These are phyloP conservation scores for Sternotherus odoratus DNA, from an alignment of 2,797 vertebrate genomes.

Conservation along the genomic window DNA sequence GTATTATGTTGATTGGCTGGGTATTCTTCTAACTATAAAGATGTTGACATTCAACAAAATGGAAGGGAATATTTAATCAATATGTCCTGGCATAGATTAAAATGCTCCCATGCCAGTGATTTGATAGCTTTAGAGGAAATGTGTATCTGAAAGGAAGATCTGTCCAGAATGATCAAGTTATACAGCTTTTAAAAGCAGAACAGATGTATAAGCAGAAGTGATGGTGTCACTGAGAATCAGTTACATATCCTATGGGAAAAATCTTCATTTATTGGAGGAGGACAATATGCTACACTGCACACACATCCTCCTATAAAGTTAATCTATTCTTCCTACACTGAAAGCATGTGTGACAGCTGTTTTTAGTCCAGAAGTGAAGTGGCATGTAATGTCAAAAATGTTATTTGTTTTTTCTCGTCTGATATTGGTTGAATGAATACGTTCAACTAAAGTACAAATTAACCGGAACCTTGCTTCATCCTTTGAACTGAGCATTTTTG, in stretches of 20 bases:
- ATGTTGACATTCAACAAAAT: not conserved
- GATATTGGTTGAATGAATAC: not conserved
- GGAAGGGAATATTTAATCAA: constrained; percentile 62
- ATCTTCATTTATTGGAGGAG: constrained; percentile 85
- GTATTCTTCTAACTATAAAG: constrained; percentile 16
- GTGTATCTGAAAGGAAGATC: constrained; percentile 73
- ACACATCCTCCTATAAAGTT: constrained; percentile 44
- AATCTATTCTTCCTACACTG: constrained; percentile 62
- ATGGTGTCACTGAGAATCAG: constrained; percentile 77
- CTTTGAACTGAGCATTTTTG: not conserved
- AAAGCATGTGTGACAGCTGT: constrained; percentile 65
- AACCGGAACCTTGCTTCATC: not conserved
- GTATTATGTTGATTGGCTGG: rapidly evolving
- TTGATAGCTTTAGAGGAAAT: constrained; percentile 72
- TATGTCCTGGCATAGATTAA: constrained; percentile 68
- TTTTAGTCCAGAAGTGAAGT: constrained; percentile 57
- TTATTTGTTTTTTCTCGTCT: constrained; percentile 41
- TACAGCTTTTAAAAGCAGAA: constrained; percentile 73
- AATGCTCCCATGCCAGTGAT: constrained; percentile 65
- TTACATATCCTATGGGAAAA: constrained; percentile 78
- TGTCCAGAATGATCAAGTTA: constrained; percentile 73
- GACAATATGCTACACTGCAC: constrained; percentile 77
- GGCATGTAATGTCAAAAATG: constrained; percentile 48
- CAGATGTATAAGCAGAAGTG: constrained; percentile 83
- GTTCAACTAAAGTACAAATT: not conserved